Conservation (phyloP, 2,888 invertebrate species). For the Vesta saturnalis region DNA sequence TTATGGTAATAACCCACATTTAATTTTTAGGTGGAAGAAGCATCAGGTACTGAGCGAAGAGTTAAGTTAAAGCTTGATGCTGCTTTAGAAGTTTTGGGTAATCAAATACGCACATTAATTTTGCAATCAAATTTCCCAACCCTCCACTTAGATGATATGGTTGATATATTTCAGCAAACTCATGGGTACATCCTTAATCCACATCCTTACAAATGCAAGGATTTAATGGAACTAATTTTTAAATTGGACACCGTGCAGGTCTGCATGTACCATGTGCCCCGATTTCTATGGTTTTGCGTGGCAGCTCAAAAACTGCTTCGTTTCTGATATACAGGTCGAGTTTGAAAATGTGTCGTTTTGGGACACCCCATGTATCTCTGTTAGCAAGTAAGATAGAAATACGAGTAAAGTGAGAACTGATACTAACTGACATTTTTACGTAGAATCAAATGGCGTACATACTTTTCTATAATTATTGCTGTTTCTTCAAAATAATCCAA, state of each 20-base stretch:
- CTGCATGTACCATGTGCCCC: too few species aligned
- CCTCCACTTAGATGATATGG: slow-evolving; percentile 62
- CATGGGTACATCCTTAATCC: slow-evolving; percentile 79
- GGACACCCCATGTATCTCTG: too few species aligned
- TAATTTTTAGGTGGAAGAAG: slow-evolving; percentile 64
- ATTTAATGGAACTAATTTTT: slow-evolving; percentile 67
- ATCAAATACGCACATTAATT: slow-evolving; percentile 69
- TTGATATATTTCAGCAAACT: slow-evolving; percentile 70
- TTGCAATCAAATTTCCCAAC: slow-evolving; percentile 52
- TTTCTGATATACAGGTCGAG: too few species aligned
- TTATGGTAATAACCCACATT: not conserved
- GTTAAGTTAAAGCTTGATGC: slow-evolving; percentile 67
- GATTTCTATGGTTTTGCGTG: too few species aligned
- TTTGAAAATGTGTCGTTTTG: too few species aligned
- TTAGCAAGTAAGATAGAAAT: too few species aligned
- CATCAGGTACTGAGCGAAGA: slow-evolving; percentile 69
- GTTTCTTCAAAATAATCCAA: too few species aligned
- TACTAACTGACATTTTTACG: too few species aligned
- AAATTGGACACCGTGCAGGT: slow-evolving; percentile 56
- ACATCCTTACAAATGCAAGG: slow-evolving; percentile 70
- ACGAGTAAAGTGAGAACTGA: too few species aligned
- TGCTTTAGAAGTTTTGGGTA: slow-evolving; percentile 68
- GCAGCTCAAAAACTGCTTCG: too few species aligned
- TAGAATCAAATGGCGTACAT: too few species aligned
- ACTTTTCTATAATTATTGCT: too few species aligned